Conservation (phyloP, 2,113 vertebrate genomes). For the Xyrauchen texanus region DNA sequence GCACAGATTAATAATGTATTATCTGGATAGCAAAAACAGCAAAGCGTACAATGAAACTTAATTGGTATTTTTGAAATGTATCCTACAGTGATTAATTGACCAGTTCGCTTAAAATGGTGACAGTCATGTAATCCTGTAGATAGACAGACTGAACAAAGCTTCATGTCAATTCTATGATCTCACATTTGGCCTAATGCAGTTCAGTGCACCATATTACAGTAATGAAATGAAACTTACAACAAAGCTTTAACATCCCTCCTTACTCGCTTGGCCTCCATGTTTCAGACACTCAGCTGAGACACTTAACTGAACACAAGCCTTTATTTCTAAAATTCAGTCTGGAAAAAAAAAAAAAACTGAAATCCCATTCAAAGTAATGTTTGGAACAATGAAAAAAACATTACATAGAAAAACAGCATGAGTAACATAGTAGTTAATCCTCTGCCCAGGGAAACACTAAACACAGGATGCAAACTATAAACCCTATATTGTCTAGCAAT, state of each 20-base stretch:
- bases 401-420: not conserved
- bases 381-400: not conserved
- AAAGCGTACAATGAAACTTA: too few species aligned
- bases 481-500: slow-evolving; percentile 16
- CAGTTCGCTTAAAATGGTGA: too few species aligned
- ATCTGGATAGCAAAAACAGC: too few species aligned
- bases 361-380: not conserved
- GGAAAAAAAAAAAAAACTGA: not conserved
- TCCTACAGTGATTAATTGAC: too few species aligned
- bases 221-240: slow-evolving; percentile 74
- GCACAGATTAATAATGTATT: too few species aligned
- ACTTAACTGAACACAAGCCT: not conserved
- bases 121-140: too few species aligned
- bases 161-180: not conserved
- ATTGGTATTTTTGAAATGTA: too few species aligned
- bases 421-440: slow-evolving; percentile 2
- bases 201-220: not conserved
- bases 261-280: slow-evolving; percentile 79
- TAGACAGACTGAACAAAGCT: too few species aligned
- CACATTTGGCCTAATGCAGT: not conserved
- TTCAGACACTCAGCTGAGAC: slow-evolving; percentile 5
- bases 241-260: slow-evolving; percentile 80
- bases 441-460: slow-evolving; percentile 13
- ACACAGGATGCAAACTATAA: slow-evolving; percentile 44
- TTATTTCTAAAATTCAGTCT: slow-evolving; percentile 28